phyloP scores from a whole-genome alignment of 2,888 invertebrate genomes.

The Oscheius sp. region DNA sequence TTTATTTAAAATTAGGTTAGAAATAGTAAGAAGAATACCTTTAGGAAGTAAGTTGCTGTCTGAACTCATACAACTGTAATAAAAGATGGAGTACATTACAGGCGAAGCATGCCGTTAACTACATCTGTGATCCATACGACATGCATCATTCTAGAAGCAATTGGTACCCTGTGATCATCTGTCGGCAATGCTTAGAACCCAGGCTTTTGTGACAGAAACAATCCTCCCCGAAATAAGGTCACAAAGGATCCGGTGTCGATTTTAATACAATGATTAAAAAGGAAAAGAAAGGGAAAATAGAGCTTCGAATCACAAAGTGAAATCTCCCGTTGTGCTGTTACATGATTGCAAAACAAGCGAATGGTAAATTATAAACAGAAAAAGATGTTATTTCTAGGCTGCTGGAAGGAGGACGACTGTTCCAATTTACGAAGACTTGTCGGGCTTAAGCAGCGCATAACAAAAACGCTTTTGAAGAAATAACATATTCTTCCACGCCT shows the following conservation, averaged over 20 bases:
- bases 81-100: conserved; percentile 14
- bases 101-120: conserved; percentile 1
- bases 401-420: conserved; percentile 14
- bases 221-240: background rate
- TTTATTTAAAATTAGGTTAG: too few species aligned
- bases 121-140: conserved; percentile 23
- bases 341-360: background rate
- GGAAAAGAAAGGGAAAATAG: conserved; percentile 9
- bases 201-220: too few species aligned
- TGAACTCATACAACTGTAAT: background rate
- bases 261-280: background rate
- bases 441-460: conserved; percentile 23
- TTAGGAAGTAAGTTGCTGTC: background rate
- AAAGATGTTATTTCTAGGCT: conserved; percentile 1
- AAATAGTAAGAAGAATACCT: too few species aligned
- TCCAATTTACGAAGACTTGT: conserved; percentile 14
- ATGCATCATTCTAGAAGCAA: conserved; percentile 15
- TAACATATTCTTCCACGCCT: too few species aligned
- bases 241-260: background rate
- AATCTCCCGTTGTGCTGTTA: conserved; percentile 8
- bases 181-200: conserved; percentile 10
- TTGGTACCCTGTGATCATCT: conserved; percentile 21
- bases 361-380: background rate
- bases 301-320: conserved; percentile 16
- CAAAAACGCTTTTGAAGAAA: conserved; percentile 3